Conservation (phyloP, 2,797 vertebrate species). For the Scomberomorus guttatus region DNA sequence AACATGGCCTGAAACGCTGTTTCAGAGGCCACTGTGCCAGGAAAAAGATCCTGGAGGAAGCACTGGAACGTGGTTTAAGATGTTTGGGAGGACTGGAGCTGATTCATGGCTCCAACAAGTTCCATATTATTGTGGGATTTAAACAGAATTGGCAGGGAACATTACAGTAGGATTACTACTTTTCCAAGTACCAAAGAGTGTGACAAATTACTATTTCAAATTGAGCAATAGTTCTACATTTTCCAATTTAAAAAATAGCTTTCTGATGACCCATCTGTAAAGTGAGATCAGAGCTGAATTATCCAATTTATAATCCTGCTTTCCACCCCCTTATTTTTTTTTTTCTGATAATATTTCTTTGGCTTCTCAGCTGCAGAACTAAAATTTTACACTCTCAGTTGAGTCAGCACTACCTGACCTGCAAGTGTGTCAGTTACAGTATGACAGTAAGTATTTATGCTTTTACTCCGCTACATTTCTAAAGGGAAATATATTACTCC, state of each 20-base stretch:
- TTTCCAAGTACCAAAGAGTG: conserved; percentile 42
- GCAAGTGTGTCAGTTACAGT: neutral
- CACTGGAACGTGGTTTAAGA: conserved; percentile 62
- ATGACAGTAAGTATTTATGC: neutral
- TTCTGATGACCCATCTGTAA: conserved; percentile 7
- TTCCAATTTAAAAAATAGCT: conserved; percentile 24
- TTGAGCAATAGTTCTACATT: conserved; percentile 23
- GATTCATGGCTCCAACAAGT: conserved; percentile 65
- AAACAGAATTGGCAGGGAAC: conserved; percentile 43
- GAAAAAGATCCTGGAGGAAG: conserved; percentile 69
- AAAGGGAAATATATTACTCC: neutral
- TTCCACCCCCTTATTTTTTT: neutral
- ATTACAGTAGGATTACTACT: conserved; percentile 45
- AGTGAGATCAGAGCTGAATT: conserved; percentile 30
- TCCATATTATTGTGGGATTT: conserved; percentile 67
- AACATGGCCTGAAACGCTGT: conserved; percentile 63
- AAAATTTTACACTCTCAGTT: neutral
- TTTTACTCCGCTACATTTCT: neutral
- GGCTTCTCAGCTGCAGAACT: neutral
- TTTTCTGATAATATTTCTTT: conserved; percentile 6
- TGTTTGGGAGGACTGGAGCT: conserved; percentile 63
- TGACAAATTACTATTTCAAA: conserved; percentile 57
- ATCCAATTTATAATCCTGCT: neutral
- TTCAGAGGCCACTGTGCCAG: conserved; percentile 60
- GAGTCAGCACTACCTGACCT: neutral